These are phyloP conservation scores for Drosophila guanche DNA, from an alignment of 1,140 invertebrate genomes.

Conservation along the genomic window DNA sequence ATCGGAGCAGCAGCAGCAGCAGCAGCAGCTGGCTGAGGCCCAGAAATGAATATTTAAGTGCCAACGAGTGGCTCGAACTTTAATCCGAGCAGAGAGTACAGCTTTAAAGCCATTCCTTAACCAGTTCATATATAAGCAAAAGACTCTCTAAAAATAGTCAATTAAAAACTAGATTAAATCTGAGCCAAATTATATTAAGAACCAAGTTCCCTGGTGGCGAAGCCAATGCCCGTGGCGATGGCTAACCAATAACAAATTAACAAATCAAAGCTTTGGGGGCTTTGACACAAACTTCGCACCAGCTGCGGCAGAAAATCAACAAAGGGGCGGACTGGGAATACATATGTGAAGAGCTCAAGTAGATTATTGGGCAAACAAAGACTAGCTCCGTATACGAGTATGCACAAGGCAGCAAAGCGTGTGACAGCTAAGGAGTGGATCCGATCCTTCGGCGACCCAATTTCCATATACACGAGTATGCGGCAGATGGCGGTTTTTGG, in stretches of 20 bases:
- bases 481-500: conserved; percentile 68
- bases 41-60: conserved; percentile 56
- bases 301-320: conserved; percentile 70
- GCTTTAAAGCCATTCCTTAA: too few species aligned
- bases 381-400: conserved; percentile 29
- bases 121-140: too few species aligned
- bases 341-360: conserved; percentile 46
- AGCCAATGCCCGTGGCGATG: conserved; percentile 16
- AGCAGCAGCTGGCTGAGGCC: conserved; percentile 34
- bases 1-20: conserved; percentile 49
- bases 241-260: conserved; percentile 71
- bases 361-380: conserved; percentile 68
- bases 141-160: too few species aligned
- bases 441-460: conserved; percentile 57
- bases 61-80: neutral
- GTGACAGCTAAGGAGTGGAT: conserved; percentile 27
- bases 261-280: conserved; percentile 62
- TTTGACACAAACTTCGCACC: conserved; percentile 69
- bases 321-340: conserved; percentile 30
- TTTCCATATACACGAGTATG: conserved; percentile 59
- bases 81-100: too few species aligned
- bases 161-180: too few species aligned
- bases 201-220: too few species aligned
- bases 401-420: neutral
- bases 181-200: too few species aligned